Conservation (phyloP, 2,113 vertebrate genomes). For the Clarias magur region DNA sequence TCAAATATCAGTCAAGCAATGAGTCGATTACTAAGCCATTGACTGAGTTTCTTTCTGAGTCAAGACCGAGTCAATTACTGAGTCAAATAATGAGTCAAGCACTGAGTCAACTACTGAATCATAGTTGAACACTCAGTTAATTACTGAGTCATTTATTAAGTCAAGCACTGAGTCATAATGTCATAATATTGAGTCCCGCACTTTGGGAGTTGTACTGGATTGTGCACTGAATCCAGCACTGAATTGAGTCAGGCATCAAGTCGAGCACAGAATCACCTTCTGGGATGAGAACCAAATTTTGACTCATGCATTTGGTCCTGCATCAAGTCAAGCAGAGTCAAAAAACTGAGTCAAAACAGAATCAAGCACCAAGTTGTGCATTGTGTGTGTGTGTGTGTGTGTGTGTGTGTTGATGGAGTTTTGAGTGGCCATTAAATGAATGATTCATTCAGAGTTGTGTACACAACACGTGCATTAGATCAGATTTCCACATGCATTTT, state of each 20-base stretch:
- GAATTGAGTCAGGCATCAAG: neutral
- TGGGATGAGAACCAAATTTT: neutral
- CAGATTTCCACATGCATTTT: conserved; percentile 75
- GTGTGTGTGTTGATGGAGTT: conserved; percentile 16
- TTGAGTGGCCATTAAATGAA: conserved; percentile 64
- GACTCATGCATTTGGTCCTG: neutral
- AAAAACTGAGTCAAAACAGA: neutral
- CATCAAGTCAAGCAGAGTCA: neutral
- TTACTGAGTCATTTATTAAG: neutral
- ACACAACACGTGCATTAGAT: conserved; percentile 66
- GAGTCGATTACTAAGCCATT: no score
- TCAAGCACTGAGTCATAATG: neutral
- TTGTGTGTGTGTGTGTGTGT: neutral
- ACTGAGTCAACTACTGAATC: neutral
- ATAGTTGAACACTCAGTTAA: neutral
- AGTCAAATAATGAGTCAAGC: neutral
- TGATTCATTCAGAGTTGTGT: conserved; percentile 67
- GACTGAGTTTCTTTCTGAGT: no score
- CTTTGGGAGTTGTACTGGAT: neutral
- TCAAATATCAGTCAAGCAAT: neutral
- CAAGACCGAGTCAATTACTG: neutral
- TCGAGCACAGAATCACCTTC: neutral
- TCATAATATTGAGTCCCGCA: neutral
- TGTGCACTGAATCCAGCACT: neutral
- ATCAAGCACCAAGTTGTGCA: neutral